These are phyloP conservation scores for Cyprinodon diabolis DNA, from an alignment of 2,797 vertebrate species.

Conservation along the genomic window DNA sequence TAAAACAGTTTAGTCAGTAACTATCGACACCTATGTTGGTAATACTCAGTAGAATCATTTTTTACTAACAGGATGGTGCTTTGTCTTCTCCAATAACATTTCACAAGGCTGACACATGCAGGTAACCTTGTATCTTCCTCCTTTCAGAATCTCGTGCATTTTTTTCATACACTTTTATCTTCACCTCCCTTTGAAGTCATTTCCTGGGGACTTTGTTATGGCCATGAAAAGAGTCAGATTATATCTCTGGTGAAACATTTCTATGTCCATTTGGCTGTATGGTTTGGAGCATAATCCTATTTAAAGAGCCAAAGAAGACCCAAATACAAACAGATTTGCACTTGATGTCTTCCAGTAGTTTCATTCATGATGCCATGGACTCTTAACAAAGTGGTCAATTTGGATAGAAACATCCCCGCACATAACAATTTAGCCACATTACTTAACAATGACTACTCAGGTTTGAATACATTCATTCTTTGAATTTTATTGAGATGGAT, in stretches of 20 bases:
- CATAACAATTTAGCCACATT: too few relatives aligned
- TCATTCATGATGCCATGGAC: neutral
- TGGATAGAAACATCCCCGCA: too few relatives aligned
- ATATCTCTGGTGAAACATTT: neutral
- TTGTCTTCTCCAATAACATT: neutral
- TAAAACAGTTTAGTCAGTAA: neutral
- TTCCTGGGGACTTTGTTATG: neutral
- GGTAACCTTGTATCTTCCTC: neutral
- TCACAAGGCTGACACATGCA: neutral
- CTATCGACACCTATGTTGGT: neutral
- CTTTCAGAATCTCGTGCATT: neutral
- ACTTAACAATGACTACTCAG: too few relatives aligned
- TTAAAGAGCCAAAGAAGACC: neutral
- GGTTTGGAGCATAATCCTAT: too few relatives aligned
- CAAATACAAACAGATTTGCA: neutral
- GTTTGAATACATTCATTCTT: too few relatives aligned
- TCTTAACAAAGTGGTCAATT: neutral
- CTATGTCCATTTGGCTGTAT: neutral
- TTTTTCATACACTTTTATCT: neutral
- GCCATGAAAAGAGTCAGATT: neutral
- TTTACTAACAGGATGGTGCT: neutral
- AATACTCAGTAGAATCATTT: neutral
- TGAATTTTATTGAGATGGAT: neutral
- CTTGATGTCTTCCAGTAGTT: neutral
- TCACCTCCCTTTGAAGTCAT: neutral